These are phyloP conservation scores for Deilephila elpenor DNA, from an alignment of 2,888 invertebrate genomes.

Conservation along the genomic window DNA sequence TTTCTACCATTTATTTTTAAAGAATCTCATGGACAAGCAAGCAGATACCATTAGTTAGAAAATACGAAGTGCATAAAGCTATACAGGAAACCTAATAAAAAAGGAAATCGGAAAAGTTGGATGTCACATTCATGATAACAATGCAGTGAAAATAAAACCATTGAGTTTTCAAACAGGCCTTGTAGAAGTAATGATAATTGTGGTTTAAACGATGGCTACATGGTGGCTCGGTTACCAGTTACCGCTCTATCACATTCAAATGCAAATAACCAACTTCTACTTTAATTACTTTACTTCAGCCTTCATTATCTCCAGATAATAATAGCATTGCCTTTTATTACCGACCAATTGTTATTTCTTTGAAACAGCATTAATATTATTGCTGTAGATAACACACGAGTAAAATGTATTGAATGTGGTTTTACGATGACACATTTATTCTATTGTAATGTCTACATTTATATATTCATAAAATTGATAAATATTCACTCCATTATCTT, in stretches of 20 bases:
- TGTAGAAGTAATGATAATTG: not conserved
- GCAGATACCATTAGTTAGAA: too few relatives aligned
- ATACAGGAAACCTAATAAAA: too few relatives aligned
- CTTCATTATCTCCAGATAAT: conserved; percentile 14
- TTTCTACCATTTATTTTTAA: too few relatives aligned
- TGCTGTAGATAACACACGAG: not conserved
- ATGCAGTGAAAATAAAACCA: not conserved
- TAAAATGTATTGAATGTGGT: not conserved
- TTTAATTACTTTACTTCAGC: conserved; percentile 23
- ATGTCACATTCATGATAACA: too few relatives aligned
- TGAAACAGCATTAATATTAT: conserved; percentile 13
- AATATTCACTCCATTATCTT: not conserved
- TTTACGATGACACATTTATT: not conserved
- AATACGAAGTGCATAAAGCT: too few relatives aligned
- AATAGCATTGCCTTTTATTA: not conserved
- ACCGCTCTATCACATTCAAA: conserved; percentile 1
- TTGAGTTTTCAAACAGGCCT: not conserved
- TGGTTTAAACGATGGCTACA: not conserved
- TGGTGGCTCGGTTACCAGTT: not conserved
- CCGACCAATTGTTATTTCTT: not conserved
- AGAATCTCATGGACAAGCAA: too few relatives aligned
- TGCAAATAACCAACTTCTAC: conserved; percentile 5
- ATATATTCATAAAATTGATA: not conserved
- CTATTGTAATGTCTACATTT: not conserved
- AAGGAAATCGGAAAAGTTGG: too few relatives aligned